phyloP scores from a whole-genome alignment of 2,888 invertebrate genomes.

The Nymphalis urticae region DNA sequence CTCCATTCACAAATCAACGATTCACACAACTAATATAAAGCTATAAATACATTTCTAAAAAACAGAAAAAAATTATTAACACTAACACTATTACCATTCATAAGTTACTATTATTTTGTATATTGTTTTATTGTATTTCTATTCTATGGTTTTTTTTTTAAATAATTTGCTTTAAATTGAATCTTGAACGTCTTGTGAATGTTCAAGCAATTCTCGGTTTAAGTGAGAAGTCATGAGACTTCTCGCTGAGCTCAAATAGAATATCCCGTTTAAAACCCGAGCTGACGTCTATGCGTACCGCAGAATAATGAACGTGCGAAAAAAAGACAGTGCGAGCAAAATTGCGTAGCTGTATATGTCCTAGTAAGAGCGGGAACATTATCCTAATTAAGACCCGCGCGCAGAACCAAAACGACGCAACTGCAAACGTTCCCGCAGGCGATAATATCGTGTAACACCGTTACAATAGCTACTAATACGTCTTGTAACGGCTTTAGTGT shows the following conservation, averaged over 20 bases:
- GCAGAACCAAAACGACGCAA: conserved; percentile 20
- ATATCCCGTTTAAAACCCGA: conserved; percentile 20
- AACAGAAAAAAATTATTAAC: no score
- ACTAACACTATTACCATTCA: no score
- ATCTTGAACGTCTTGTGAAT: not conserved
- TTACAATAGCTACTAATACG: conserved; percentile 8
- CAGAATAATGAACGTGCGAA: conserved; percentile 32
- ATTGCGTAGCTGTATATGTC: conserved; percentile 36
- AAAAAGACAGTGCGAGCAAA: conserved; percentile 32
- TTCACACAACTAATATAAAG: not conserved
- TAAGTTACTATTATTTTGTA: no score
- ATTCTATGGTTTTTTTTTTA: not conserved
- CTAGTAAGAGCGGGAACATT: conserved; percentile 40
- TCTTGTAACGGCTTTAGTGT: not conserved
- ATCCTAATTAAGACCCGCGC: conserved; percentile 39
- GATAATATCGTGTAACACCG: conserved; percentile 9
- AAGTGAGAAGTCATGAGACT: not conserved
- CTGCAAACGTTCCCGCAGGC: not conserved
- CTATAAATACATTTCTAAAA: not conserved
- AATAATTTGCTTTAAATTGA: not conserved
- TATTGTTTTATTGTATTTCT: not conserved
- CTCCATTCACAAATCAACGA: conserved; percentile 28
- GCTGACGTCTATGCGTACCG: conserved; percentile 31
- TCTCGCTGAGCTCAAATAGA: conserved; percentile 15
- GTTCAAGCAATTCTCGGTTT: not conserved